Evolutionary conservation across 1,140 invertebrate genomes (phyloP).

Genomic region (Asobara japonica): DNA sequence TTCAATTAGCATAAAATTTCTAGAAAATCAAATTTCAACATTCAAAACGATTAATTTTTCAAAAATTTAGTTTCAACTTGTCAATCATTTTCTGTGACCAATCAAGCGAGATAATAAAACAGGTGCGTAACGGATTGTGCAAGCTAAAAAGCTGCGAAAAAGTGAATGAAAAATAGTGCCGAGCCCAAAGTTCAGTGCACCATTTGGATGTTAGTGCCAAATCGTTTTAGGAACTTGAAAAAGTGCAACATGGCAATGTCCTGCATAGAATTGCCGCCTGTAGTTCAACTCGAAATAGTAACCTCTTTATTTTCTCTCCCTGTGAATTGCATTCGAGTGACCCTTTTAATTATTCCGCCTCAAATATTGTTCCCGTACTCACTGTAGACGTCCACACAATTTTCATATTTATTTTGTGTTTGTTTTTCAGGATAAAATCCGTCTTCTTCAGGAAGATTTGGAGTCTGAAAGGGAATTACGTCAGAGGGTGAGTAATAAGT

Average conservation of each 20-base stretch:
- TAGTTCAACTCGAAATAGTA: constrained; percentile 32
- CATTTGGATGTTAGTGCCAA: constrained; percentile 59
- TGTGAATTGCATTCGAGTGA: background rate
- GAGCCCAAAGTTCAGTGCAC: constrained; percentile 61
- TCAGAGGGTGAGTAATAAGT: constrained; percentile 96
- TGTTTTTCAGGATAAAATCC: constrained; percentile 92
- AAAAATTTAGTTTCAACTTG: background rate
- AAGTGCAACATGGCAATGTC: constrained; percentile 47
- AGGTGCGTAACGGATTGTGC: background rate
- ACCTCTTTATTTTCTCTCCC: constrained; percentile 6
- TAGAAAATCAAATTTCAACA: too few relatives aligned
- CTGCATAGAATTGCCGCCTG: constrained; percentile 49
- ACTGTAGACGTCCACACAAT: too few relatives aligned
- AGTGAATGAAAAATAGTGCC: constrained; percentile 36
- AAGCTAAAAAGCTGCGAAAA: background rate
- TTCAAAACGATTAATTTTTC: too few relatives aligned
- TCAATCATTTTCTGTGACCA: too few relatives aligned
- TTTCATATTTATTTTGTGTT: constrained; percentile 14
- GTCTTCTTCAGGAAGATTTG: constrained; percentile 96
- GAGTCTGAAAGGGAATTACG: constrained; percentile 96
- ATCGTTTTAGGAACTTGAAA: constrained; percentile 40
- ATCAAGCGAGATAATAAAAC: background rate
- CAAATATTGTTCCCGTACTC: too few relatives aligned
- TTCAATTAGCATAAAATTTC: too few relatives aligned
- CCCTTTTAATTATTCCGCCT: background rate